phyloP scores from a whole-genome alignment of 2,113 vertebrate genomes.

The Tylochromis polylepis region DNA sequence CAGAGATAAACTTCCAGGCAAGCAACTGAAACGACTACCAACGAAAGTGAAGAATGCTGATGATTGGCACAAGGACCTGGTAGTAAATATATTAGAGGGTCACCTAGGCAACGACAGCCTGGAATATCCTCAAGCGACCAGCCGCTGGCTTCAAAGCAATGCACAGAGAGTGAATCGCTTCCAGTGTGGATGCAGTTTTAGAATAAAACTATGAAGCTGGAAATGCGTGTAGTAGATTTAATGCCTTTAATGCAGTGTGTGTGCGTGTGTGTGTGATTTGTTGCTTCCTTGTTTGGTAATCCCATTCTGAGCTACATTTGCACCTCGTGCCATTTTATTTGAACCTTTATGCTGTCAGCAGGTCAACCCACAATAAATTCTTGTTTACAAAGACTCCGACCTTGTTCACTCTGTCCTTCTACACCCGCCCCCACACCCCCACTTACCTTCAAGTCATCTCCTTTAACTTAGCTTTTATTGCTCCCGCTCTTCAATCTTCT shows the following conservation, averaged over 20 bases:
- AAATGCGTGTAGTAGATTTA: background rate
- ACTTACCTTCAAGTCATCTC: background rate
- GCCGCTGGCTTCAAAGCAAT: background rate
- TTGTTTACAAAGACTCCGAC: background rate
- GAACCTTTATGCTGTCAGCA: background rate
- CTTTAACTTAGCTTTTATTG: constrained; percentile 27
- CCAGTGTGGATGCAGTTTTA: background rate
- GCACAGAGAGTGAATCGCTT: background rate
- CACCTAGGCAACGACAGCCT: background rate
- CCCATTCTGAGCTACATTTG: background rate
- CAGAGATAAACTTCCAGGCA: background rate
- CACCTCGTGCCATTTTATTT: background rate
- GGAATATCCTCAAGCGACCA: background rate
- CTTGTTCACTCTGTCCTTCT: background rate
- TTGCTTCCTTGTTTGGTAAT: background rate
- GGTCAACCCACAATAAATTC: background rate
- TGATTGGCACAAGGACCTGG: background rate
- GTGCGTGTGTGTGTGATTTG: fast-evolving
- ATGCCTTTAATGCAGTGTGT: background rate
- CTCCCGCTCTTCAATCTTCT: background rate
- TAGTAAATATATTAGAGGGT: background rate
- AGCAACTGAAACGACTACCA: background rate
- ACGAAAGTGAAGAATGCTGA: fast-evolving
- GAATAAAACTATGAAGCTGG: background rate
- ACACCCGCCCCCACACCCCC: background rate